Evolutionary conservation across 2,113 vertebrate genomes (phyloP).

Genomic region (Microtus richardsoni): DNA sequence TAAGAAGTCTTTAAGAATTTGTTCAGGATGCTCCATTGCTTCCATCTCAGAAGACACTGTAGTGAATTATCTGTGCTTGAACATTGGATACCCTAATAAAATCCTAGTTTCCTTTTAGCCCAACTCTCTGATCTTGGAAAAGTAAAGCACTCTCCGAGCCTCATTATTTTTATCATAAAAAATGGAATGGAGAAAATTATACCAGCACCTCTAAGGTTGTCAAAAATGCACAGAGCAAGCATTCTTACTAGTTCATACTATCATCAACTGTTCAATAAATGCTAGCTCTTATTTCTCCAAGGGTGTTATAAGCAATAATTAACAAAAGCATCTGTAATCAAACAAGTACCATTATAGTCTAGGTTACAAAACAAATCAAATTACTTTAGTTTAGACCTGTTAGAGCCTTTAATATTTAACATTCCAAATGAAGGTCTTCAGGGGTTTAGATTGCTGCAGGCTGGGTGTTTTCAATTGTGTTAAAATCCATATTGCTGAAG

Average conservation of each 20-base stretch:
- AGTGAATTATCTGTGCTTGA: background rate
- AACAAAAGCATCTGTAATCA: background rate
- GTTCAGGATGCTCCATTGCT: background rate
- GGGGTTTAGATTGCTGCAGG: background rate
- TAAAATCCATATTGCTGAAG: background rate
- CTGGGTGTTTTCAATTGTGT: background rate
- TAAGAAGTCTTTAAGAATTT: background rate
- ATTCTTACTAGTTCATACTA: background rate
- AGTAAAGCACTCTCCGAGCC: background rate
- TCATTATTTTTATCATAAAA: slow-evolving; percentile 24
- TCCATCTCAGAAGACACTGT: background rate
- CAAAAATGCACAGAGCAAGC: background rate
- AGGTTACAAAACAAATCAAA: background rate
- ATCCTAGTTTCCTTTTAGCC: background rate
- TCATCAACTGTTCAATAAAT: background rate
- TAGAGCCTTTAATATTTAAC: background rate
- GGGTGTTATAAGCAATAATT: slow-evolving; percentile 30
- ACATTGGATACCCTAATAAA: background rate
- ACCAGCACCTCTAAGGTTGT: background rate
- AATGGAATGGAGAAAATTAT: background rate
- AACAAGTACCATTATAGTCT: background rate
- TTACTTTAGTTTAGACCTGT: slow-evolving; percentile 18
- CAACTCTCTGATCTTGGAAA: background rate
- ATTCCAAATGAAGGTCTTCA: background rate
- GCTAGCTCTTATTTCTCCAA: slow-evolving; percentile 33